Evolutionary conservation across 2,113 vertebrate genomes (phyloP), one percentile per base, ranked within the genome.

Genomic region (Triplophysa dalaica): DNA sequence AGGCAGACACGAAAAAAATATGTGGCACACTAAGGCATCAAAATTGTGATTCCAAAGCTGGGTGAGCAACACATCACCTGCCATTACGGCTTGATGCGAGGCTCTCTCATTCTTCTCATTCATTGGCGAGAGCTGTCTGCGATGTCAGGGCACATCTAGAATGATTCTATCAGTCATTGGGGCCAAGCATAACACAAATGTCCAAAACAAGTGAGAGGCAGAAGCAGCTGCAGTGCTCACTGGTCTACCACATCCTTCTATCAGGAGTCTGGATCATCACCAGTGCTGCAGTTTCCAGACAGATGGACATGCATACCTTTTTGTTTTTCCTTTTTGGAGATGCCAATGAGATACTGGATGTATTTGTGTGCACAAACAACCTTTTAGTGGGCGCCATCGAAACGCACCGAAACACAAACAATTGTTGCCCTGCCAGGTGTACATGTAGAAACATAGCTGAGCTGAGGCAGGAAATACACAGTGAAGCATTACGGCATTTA

Each of bases 291-390:
- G 81, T 85, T 81, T 81, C 58, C 84, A 85, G 78, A 85, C 84
- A 83, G 84, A 85, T 83, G 84, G 78, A 85, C 64, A 61, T 67
- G 66, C 75, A 75, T 78, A 85, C 84, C 84, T 83, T 83, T 85
- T 85, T 80, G 61, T 33, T 76, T 60, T 66, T 65, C 70, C 60
- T 72, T 85, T 83, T 85, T 78, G 73, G 61, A 76, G 19, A 78
- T 83, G 75, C 84, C 81, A 83, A 62, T 79, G 80, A 77, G 73
- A 79, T 75, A 54, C 76, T 81, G 79, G 70, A 65, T 77, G 66
- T 73, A 75, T 81, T 76, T 79, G 70, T 67, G 75, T 81, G 54
- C 50, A 2, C 83, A 84, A 75, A 81, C 58, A 75, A 67, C 54
- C 64, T 24, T 58, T 58, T 58, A 62, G 69, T 78, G 69, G 58